Evolutionary conservation across 2,888 invertebrate species (phyloP), one percentile per base, ranked within the genome.

Genomic region (Minunthozetes semirufus): DNA sequence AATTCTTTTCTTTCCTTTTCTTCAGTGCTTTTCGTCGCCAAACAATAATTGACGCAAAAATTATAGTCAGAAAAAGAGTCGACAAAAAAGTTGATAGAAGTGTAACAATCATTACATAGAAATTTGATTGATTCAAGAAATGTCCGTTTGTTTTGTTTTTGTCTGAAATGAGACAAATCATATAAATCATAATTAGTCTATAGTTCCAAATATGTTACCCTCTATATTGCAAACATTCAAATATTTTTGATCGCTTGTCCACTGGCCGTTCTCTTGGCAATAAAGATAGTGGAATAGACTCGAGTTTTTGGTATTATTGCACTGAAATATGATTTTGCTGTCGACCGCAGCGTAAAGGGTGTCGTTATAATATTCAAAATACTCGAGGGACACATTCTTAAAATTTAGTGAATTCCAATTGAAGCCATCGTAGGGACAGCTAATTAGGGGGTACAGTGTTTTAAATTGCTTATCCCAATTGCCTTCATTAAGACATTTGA

Each of bases 291-390:
- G 19, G 11, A 59, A 15, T 27, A 27, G 5, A 6, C 27, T 17
- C 15, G 22, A 17, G 19, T 56, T 56, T 5, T 56, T 3, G n/a
- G 5, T 27, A 59, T 59, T 6, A 59, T 15, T 27, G 15, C 59
- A 59, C 17, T 25, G 15, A 27, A 27, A 59, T 27, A 27, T 2
- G 2, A 59, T 29, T 27, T 29, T 59, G 19, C 59, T 59, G 27
- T 59, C 59, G 15, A 25, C 19, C 0, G 29, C 27, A 27, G 59
- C 59, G 2, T 27, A 4, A 3, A 19, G 5, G 17, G 59, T 59
- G 25, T 25, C 59, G 27, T 59, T 59, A 17, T 27, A 59, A 59
- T 59, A 59, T 59, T 59, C 59, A 27, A 59, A 59, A 59, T 59
- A 27, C 27, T 59, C 59, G 13, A 27, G 4, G 9, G 17, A 2